Evolutionary conservation across 2,113 vertebrate species (phyloP), one percentile per base, ranked within the genome.

Genomic region (Patagioenas fasciata): DNA sequence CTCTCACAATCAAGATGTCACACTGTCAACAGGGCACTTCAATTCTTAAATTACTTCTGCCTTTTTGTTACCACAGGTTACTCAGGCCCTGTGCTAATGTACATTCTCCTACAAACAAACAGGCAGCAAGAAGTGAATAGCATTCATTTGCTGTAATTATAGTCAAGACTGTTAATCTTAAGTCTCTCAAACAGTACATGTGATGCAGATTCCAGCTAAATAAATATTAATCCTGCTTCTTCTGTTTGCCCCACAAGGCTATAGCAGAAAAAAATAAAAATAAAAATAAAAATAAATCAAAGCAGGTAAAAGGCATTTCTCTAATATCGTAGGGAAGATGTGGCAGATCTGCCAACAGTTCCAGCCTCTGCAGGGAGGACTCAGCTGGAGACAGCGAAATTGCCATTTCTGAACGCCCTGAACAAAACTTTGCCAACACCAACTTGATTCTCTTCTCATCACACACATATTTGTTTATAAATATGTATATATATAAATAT

Each of bases 1-100:
- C 96, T 94, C 88, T 92, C 80, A 91, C 95, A 96, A 97, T 91
- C 95, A 96, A 89, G 91, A 96, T 89, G 73, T 91, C 95, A 88
- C 94, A 86, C 58, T 95, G 77, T 93, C 50, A 40, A 44, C 91
- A 94, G 80, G 5, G 16, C 80, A 73, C 72, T 94, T 92, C 4
- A 0, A 42, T 94, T 69, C 67, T 61, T 79, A 95, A 95, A 95
- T 93, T 92, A 85, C 72, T 75, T 78, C 69, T 97, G 85, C 86
- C 77, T 89, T 81, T 96, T 89, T 91, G 42, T 91, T 88, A 36
- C 69, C 86, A 24, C 40, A 92, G 73, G 65, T 96, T 90, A 51
- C 64, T 77, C 38, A 42, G 50, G 64, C 88, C 80, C 65, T 4
- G 3, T 19, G 24, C 89, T 95, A 77, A 94, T 47, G n/a, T 29